Evolutionary conservation across 2,113 vertebrate species (phyloP).

Genomic region (Pomatostomus ruficeps): DNA sequence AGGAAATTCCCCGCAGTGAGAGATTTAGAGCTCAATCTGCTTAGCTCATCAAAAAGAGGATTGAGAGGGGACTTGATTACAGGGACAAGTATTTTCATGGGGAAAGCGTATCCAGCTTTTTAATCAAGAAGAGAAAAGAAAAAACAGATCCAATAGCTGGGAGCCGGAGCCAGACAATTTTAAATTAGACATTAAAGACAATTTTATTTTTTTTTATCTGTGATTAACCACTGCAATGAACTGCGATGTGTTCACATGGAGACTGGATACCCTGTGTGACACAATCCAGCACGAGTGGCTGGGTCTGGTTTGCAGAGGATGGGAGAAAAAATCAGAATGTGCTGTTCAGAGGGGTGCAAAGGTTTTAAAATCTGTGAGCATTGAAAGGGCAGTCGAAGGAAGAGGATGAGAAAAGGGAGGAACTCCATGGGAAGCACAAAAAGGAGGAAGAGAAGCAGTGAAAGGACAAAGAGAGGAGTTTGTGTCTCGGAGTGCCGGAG

Average conservation of each 20-base stretch:
- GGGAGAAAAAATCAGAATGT: neutral
- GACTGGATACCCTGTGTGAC: neutral
- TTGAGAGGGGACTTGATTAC: slow-evolving; percentile 55
- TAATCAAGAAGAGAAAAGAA: slow-evolving; percentile 39
- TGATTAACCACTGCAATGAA: neutral
- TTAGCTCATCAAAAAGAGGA: slow-evolving; percentile 63
- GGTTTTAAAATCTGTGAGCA: neutral
- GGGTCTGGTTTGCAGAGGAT: neutral
- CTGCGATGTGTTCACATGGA: neutral
- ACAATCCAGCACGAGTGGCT: neutral
- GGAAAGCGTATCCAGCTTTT: slow-evolving; percentile 31
- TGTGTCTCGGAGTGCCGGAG: neutral
- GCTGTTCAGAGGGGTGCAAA: neutral
- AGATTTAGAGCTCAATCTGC: slow-evolving; percentile 54
- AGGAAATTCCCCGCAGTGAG: slow-evolving; percentile 29
- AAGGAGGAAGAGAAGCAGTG: neutral
- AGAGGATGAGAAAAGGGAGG: neutral
- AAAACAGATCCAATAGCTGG: neutral
- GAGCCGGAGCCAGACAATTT: slow-evolving; percentile 6
- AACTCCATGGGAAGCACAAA: neutral
- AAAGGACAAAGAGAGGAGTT: neutral
- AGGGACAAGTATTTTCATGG: slow-evolving; percentile 34
- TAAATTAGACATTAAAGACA: slow-evolving; percentile 30
- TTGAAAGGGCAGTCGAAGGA: neutral
- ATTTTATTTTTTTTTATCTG: neutral